Base-by-base conservation (phyloP, 2,113 vertebrate genomes). In the Mohoua ochrocephala region DNA sequence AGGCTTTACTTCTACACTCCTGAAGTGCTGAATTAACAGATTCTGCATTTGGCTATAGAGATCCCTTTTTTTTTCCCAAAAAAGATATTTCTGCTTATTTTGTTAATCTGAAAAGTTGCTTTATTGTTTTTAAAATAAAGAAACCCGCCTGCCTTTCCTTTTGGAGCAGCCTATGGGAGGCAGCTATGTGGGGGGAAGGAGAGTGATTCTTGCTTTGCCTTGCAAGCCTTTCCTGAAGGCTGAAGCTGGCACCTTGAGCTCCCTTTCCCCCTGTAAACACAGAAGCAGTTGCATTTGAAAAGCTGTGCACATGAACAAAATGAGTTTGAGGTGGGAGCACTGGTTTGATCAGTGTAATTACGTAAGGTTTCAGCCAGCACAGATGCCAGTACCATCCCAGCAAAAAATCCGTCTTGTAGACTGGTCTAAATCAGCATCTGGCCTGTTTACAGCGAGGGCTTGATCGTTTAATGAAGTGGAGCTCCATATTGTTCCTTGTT, bases 241-340 rank as follows among this genome's bases (percentile, higher is more conserved):
- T 31, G 33, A 31, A n/a, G 47, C 18, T 79, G 21, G 10, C 54
- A 24, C 39, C 33, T 54, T 28, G 33, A 42, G 18, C 49, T 77
- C 54, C 9, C 10, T 49, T 80, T 73, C 27, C 5, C 30, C 31
- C 24, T 91, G 10, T 26, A 52, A 47, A 31, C 33, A 28, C 59
- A 60, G 63, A 24, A 82, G 9, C 31, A 35, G 27, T 41, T 77
- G 13, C 27, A 50, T 50, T 85, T 1, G 5, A 11, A 73, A 79
- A 73, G 63, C 37, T 1, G 0, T 26, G 10, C 24, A 11, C 7
- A 2, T 3, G 28, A 68, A 45, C 49, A 61, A 9, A 61, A 28
- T 0, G 13, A 63, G 22, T 17, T 54, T 3, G 20, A 81, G 77
- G 84, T 91, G 54, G 45, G 64, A 84, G 4, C 26, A 4, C 21